Conservation (phyloP, 2,888 invertebrate genomes). For the Pyralis farinalis region DNA sequence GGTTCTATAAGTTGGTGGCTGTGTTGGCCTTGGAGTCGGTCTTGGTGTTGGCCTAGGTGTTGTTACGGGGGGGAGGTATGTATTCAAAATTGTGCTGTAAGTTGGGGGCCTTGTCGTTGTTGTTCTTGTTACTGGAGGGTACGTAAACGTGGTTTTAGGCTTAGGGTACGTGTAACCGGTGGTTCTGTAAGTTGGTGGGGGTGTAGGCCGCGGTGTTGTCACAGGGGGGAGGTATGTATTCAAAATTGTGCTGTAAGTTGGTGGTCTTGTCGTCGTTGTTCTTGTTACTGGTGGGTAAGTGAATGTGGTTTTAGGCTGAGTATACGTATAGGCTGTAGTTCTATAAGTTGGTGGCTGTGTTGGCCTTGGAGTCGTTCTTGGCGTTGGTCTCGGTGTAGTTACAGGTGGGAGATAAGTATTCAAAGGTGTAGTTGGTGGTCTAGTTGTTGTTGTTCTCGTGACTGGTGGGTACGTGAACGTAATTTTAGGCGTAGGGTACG, state of each 20-base stretch:
- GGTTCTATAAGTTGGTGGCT: slow-evolving; percentile 9
- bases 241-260: background rate
- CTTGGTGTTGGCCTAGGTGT: slow-evolving; percentile 14
- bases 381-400: slow-evolving; percentile 22
- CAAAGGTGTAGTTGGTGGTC: background rate
- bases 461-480: background rate
- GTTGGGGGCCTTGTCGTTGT: slow-evolving; percentile 14
- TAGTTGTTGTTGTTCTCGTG: background rate
- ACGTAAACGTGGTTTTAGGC: slow-evolving; percentile 14
- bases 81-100: slow-evolving; percentile 7
- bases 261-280: slow-evolving; percentile 4
- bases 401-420: background rate
- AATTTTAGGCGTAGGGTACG: slow-evolving; percentile 2
- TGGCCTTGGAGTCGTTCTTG: slow-evolving; percentile 18
- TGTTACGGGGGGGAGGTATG: slow-evolving; percentile 22
- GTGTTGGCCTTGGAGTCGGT: slow-evolving; percentile 15
- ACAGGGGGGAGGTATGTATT: background rate
- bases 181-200: slow-evolving; percentile 7
- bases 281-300: background rate
- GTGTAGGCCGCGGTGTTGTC: slow-evolving; percentile 6
- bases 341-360: slow-evolving; percentile 25
- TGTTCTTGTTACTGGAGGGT: slow-evolving; percentile 5
- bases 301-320: slow-evolving; percentile 37
- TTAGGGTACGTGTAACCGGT: slow-evolving; percentile 8
- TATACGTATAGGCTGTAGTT: slow-evolving; percentile 51